Conservation (phyloP, 2,113 vertebrate genomes). For the Danionella cerebrum region DNA sequence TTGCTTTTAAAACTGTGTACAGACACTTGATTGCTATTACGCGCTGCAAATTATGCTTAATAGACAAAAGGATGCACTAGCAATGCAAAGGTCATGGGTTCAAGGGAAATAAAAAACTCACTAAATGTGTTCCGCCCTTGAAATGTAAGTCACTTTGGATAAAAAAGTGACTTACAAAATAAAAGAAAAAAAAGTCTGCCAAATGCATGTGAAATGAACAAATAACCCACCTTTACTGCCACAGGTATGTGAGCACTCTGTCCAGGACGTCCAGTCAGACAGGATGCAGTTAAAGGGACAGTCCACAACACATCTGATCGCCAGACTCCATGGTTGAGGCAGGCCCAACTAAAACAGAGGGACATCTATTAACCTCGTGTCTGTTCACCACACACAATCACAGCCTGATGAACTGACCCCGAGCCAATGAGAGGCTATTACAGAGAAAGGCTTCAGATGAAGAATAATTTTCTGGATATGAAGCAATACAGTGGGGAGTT, state of each 20-base stretch:
- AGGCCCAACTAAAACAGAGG: conserved; percentile 59
- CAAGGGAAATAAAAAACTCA: too few species aligned
- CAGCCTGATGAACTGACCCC: neutral
- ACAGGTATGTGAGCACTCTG: conserved; percentile 81
- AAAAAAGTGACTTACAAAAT: too few species aligned
- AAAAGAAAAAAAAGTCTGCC: too few species aligned
- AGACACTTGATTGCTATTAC: too few species aligned
- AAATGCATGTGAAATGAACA: neutral
- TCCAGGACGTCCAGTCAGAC: conserved; percentile 88
- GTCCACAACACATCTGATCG: conserved; percentile 68
- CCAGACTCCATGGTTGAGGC: conserved; percentile 63
- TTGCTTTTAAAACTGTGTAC: too few species aligned
- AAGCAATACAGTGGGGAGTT: conserved; percentile 19
- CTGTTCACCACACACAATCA: neutral
- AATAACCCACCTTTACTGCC: conserved; percentile 74
- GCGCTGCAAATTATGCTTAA: too few species aligned
- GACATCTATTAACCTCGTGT: conserved; percentile 20
- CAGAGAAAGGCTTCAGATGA: conserved; percentile 2
- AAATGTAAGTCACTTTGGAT: too few species aligned
- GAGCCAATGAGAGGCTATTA: conserved; percentile 9
- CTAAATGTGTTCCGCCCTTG: too few species aligned
- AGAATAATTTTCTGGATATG: conserved; percentile 21
- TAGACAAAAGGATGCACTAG: too few species aligned
- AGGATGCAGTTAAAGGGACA: conserved; percentile 84
- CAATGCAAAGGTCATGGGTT: too few species aligned